phyloP scores from a whole-genome alignment of 2,113 vertebrate species.

The Spea bombifrons region DNA sequence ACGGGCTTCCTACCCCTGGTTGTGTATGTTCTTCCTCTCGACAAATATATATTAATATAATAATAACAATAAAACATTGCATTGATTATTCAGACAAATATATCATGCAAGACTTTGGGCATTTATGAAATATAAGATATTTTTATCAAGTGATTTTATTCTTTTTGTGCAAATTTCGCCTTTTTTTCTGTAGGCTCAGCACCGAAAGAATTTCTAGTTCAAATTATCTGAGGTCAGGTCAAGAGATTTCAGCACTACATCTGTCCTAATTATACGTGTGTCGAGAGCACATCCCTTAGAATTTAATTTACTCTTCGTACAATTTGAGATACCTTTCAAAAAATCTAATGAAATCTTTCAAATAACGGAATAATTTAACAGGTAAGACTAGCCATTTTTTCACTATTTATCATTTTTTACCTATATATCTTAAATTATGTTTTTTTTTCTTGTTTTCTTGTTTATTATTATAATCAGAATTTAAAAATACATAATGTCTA shows the following conservation, averaged over 20 bases:
- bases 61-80: no score
- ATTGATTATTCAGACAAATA: not conserved
- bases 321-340: no score
- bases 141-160: not conserved
- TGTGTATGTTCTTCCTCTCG: no score
- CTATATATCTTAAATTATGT: no score
- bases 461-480: no score
- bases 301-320: conserved; percentile 2
- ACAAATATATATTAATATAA: no score
- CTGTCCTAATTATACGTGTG: conserved; percentile 15
- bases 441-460: no score
- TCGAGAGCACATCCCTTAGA: not conserved
- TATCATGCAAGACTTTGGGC: not conserved
- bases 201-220: not conserved
- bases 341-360: not conserved
- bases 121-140: not conserved
- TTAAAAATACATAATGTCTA: no score
- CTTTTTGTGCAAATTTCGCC: not conserved
- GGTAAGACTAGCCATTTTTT: no score
- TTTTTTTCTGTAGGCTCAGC: not conserved
- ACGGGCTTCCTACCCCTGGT: no score
- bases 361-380: not conserved
- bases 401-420: no score
- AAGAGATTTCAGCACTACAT: conserved; percentile 6
- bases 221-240: conserved; percentile 15